Conservation (phyloP, 2,888 invertebrate species). For the Liopterus haemorrhoidalis region DNA sequence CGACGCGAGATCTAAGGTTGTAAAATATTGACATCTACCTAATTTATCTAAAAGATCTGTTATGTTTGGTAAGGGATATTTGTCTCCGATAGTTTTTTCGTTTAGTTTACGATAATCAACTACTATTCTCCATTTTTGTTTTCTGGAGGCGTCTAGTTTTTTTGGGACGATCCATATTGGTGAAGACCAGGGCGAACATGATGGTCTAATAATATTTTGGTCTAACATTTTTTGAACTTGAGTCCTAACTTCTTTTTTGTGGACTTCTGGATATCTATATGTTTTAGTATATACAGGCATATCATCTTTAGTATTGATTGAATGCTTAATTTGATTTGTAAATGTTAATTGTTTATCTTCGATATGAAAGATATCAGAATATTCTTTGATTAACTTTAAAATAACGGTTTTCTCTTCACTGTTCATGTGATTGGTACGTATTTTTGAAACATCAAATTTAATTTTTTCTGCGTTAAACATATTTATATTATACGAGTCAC, state of each 20-base stretch:
- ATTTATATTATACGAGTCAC: too few relatives aligned
- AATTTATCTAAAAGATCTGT: conserved; percentile 20
- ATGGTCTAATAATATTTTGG: conserved; percentile 36
- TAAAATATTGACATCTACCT: conserved; percentile 24
- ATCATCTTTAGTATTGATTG: conserved; percentile 6
- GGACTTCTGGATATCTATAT: conserved; percentile 30
- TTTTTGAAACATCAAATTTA: too few relatives aligned
- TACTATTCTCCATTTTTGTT: conserved; percentile 37
- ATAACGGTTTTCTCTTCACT: conserved; percentile 16
- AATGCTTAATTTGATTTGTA: conserved; percentile 32
- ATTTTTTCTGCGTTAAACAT: too few relatives aligned
- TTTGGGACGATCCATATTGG: conserved; percentile 40
- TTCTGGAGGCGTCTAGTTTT: conserved; percentile 36
- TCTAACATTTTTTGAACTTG: conserved; percentile 36
- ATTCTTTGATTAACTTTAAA: conserved; percentile 18
- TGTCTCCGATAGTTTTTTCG: conserved; percentile 32
- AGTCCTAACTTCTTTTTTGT: conserved; percentile 34
- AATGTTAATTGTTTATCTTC: conserved; percentile 24
- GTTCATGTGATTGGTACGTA: conserved; percentile 9
- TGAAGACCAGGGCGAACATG: conserved; percentile 38
- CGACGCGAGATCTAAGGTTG: conserved; percentile 29
- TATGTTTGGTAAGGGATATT: conserved; percentile 31
- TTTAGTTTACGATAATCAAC: conserved; percentile 36
- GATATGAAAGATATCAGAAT: conserved; percentile 24
- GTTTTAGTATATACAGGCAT: conserved; percentile 23